Percentiles rank a stretch among this genome's conserved stretches.
phyloP scores from a whole-genome alignment of 2,113 vertebrate species.

The Micromys minutus region DNA sequence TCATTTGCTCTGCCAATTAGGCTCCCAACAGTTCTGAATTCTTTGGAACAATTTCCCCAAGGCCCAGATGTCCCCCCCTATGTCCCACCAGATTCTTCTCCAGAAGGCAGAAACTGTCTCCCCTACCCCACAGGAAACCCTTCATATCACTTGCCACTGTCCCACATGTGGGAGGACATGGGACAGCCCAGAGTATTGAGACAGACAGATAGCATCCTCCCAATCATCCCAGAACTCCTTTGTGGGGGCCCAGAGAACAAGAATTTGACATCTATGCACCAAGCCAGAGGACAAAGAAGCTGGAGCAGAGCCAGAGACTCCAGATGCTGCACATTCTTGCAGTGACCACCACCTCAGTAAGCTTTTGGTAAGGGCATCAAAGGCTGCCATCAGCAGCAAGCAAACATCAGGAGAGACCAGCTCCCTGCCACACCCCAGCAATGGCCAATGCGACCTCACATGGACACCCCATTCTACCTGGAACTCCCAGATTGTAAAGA shows the following conservation, averaged over 20 bases:
- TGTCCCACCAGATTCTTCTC: slow-evolving; percentile 53
- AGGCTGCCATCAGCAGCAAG: neutral
- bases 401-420: neutral
- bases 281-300: neutral
- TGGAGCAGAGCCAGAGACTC: neutral
- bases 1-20: slow-evolving; percentile 69
- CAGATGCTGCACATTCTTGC: neutral
- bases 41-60: slow-evolving; percentile 57
- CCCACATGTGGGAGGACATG: neutral
- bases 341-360: neutral
- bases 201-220: no score
- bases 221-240: neutral
- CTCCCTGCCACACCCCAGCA: neutral
- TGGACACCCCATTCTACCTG: neutral
- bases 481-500: neutral
- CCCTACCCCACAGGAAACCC: neutral
- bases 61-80: slow-evolving; percentile 58
- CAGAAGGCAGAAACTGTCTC: neutral
- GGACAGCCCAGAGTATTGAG: neutral
- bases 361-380: neutral
- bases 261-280: neutral
- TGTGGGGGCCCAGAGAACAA: neutral
- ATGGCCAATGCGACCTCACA: neutral
- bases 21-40: slow-evolving; percentile 53
- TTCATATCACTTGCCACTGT: neutral